Percentiles rank a stretch among this genome's conserved stretches.
Evolutionary conservation across 2,888 invertebrate genomes (phyloP).

Genomic region (Ophioninae sp.): DNA sequence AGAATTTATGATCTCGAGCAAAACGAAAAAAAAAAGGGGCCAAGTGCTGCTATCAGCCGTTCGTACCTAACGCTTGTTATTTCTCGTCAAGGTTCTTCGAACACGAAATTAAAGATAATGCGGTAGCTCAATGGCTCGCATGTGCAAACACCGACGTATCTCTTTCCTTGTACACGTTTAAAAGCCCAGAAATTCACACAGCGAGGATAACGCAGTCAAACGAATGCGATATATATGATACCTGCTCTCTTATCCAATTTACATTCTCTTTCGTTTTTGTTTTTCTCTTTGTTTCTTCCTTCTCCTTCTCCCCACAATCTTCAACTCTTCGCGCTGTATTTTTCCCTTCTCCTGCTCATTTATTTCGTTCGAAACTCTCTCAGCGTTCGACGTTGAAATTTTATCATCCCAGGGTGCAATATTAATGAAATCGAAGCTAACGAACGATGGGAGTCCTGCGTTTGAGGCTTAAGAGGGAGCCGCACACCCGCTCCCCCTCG

Average conservation of each 20-base stretch:
- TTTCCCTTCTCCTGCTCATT: neutral
- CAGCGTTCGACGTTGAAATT: neutral
- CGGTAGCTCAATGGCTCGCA: conserved; percentile 12
- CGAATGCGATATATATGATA: neutral
- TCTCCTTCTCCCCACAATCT: no score
- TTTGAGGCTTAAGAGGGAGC: no score
- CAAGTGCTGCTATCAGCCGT: neutral
- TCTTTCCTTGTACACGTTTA: conserved; percentile 35
- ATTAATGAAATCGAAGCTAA: no score
- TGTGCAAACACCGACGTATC: conserved; percentile 37
- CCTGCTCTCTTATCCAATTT: neutral
- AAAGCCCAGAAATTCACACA: conserved; percentile 13
- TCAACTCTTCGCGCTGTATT: no score
- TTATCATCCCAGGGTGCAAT: neutral
- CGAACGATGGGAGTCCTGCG: no score
- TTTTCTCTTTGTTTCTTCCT: neutral
- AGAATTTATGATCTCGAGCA: conserved; percentile 9
- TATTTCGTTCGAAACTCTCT: neutral
- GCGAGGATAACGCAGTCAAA: conserved; percentile 42
- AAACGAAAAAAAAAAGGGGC: neutral
- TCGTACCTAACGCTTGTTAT: conserved; percentile 16
- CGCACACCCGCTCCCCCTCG: no score
- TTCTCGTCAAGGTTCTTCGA: conserved; percentile 37
- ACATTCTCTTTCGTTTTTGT: conserved; percentile 22
- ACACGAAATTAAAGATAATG: conserved; percentile 25